Base-by-base conservation (phyloP, 2,113 vertebrate species). In the Lethenteron reissneri region DNA sequence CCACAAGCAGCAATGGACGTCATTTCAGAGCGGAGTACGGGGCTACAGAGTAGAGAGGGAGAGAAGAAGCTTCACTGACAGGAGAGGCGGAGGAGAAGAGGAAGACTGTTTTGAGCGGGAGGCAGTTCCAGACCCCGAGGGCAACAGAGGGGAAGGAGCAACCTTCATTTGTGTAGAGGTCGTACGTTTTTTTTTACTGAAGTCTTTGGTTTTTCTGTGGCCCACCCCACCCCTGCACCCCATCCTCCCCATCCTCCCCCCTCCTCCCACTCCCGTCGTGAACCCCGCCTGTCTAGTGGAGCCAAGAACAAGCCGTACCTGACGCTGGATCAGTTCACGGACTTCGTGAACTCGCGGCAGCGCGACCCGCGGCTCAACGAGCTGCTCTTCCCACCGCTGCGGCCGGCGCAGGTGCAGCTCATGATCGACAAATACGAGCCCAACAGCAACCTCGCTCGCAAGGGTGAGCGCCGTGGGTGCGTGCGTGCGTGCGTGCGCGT, bases 341-440 rank as follows among this genome's bases (percentile, higher is more conserved):
- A 91, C 76, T 99, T 99, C 73, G 86, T 99, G 77, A 95, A 94
- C 73, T 85, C 90, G 79, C 96, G 89, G 62, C 94, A 97, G 77
- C 82, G 89, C 1, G 89, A 99, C 77, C 81, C 86, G 1, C 83
- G 90, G 58, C 88, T 94, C 71, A 97, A 92, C 5, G 86, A 95
- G 73, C 79, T 87, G 74, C 83, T 99, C 57, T 95, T 87, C 75
- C 91, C 91, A 0, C 87, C 81, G 2, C 80, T 86, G 12, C 84
- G 85, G 19, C 83, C 83, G 1, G 88, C 95, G 59, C 91, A 95
- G 81, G 84, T 90, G 74, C 90, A 92, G 77, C 80, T 80, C 57
- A 82, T 97, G 74, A 94, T 99, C 1, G 86, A 92, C 73, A 96
- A 96, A 76, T 99, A 99, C 1, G 94, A 97, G 74, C 87, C 90